Conservation (phyloP, 2,797 vertebrate genomes). For the Myotis findleyi region DNA sequence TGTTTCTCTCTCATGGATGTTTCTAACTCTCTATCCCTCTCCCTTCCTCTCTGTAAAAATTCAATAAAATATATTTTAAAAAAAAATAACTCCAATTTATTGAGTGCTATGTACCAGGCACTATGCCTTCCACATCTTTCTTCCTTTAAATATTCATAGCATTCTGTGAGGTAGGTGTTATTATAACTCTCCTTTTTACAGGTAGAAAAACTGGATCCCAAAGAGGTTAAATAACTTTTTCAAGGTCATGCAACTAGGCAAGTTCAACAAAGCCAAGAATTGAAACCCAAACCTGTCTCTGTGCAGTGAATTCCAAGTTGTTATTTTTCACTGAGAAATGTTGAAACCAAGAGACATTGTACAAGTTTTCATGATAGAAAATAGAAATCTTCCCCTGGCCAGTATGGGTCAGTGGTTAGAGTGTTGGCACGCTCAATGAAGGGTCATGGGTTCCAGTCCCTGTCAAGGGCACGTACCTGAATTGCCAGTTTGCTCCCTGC, state of each 20-base stretch:
- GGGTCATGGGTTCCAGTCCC: neutral
- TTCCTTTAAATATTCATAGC: neutral
- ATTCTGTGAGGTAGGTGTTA: neutral
- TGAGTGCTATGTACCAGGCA: neutral
- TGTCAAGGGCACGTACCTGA: neutral
- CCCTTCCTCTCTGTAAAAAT: too few relatives aligned
- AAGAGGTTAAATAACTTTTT: conserved; percentile 1
- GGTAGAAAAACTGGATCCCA: conserved; percentile 4
- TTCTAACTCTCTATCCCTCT: too few relatives aligned
- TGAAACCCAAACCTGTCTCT: neutral
- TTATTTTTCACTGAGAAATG: conserved; percentile 27
- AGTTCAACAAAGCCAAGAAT: neutral
- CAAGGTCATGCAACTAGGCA: neutral
- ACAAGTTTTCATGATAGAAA: neutral
- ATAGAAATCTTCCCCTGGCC: neutral
- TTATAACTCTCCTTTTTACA: neutral
- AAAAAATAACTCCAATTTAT: neutral
- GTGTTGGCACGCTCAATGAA: neutral
- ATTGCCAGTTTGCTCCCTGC: neutral
- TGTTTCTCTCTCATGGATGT: too few relatives aligned
- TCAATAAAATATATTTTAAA: too few relatives aligned
- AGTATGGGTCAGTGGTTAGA: neutral
- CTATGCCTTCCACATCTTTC: neutral
- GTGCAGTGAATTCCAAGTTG: neutral
- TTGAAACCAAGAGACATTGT: neutral